A percentile compares a stretch with the other conserved stretches of the same genome.
Conservation (phyloP, 1,140 invertebrate species). For the Laodelphax striatellus region DNA sequence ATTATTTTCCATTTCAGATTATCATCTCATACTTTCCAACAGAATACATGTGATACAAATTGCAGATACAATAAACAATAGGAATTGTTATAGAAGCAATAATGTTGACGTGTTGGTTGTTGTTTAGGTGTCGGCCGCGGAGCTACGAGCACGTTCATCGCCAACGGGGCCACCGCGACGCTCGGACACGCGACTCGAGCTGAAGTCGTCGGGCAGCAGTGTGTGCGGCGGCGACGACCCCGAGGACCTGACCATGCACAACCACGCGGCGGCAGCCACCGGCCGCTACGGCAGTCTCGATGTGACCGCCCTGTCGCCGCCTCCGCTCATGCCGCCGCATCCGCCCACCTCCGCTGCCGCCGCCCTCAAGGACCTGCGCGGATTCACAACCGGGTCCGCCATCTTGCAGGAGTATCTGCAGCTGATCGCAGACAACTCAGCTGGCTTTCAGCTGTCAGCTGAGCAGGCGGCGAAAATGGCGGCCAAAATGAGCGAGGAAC, state of each 20-base stretch:
- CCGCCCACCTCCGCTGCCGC: too few relatives aligned
- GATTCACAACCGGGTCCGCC: constrained; percentile 51
- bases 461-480: constrained; percentile 26
- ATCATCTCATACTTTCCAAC: too few relatives aligned
- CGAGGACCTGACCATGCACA: constrained; percentile 56
- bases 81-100: too few relatives aligned
- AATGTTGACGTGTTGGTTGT: background rate
- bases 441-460: constrained; percentile 32
- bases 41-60: too few relatives aligned
- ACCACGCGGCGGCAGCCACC: constrained; percentile 10
- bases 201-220: constrained; percentile 47
- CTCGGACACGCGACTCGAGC: constrained; percentile 61
- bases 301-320: constrained; percentile 20
- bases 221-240: constrained; percentile 65
- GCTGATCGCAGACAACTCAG: constrained; percentile 68
- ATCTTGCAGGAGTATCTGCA: constrained; percentile 74
- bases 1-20: too few relatives aligned
- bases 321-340: constrained; percentile 11
- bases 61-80: background rate
- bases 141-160: constrained; percentile 65
- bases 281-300: constrained; percentile 18
- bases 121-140: constrained; percentile 49
- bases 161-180: constrained; percentile 63
- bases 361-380: constrained; percentile 11
- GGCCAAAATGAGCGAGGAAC: constrained; percentile 21